Percentiles rank a stretch among this genome's conserved stretches.
Conservation (phyloP, 2,797 vertebrate species). For the Pteropus rufus region DNA sequence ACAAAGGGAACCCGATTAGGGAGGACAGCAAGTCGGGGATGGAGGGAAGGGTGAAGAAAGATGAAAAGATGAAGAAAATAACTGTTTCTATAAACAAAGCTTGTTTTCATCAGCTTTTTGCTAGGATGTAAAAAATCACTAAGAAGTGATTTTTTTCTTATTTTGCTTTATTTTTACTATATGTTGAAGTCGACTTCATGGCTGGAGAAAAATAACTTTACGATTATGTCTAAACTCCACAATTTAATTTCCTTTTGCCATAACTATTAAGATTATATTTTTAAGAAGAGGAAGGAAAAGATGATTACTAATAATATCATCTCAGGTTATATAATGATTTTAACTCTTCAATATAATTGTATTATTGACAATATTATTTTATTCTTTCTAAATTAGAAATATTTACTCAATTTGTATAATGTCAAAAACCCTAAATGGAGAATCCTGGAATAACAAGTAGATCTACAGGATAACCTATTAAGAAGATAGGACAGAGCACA, state of each 20-base stretch:
- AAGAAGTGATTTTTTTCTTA: background rate
- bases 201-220: background rate
- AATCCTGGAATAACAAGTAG: background rate
- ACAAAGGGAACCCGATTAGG: background rate
- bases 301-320: background rate
- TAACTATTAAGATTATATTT: background rate
- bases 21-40: background rate
- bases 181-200: background rate
- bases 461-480: background rate
- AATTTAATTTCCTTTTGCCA: background rate
- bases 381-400: background rate
- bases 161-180: background rate
- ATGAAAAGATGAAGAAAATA: constrained; percentile 19
- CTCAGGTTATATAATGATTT: background rate
- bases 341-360: background rate
- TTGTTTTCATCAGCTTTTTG: constrained; percentile 9
- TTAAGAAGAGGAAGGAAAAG: too few relatives aligned
- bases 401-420: background rate
- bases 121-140: background rate
- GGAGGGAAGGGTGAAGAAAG: background rate
- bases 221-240: background rate
- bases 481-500: background rate
- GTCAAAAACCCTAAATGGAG: background rate
- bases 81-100: background rate
- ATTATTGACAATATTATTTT: background rate